Evolutionary conservation across 1,140 invertebrate species (phyloP), one percentile per base, ranked within the genome.

Genomic region (Drosophila lowei): DNA sequence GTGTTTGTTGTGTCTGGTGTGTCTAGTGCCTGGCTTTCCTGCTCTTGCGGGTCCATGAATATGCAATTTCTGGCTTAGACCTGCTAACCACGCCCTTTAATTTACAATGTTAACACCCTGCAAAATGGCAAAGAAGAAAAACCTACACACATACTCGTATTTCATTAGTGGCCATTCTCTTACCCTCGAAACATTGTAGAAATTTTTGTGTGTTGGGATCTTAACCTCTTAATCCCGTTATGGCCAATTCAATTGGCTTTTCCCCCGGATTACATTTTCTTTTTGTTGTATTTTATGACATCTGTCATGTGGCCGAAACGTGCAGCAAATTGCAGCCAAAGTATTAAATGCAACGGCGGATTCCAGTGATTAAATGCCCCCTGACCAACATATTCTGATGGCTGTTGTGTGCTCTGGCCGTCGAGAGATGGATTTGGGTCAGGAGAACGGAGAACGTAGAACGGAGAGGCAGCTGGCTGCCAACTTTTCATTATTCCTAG

Each of bases 401-500:
- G 11, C 11, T 38, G 34, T 13, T 54, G 42, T 73, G 46, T 57
- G 59, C 70, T 49, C 28, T 28, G 43, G 38, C 57, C 54, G 70
- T 16, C 57, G 48, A 74, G 72, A 74, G 71, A 73, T 74, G 71
- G 53, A 74, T 74, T 74, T 74, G 71, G 71, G 70, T 74, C 71
- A 74, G 60, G 23, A 25, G 23, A 25, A 25, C 23, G 23, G 5
- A 25, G 4, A 25, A 25, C 71, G 41, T 60, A 74, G 71, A 74
- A 57, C 71, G 62, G 46, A 42, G 28, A 25, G 23, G 53, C 28
- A 73, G 68, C 70, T 72, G 68, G 58, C 70, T 72, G 68, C 70
- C 67, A 72, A 73, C 71, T 74, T 58, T 65, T 74, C 71, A 58
- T 74, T 74, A 73, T 64, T 73, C 59, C 47, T 73, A 28, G 58